These are phyloP conservation scores for Tachystola acroxantha DNA, from an alignment of 2,888 invertebrate genomes.

Conservation along the genomic window DNA sequence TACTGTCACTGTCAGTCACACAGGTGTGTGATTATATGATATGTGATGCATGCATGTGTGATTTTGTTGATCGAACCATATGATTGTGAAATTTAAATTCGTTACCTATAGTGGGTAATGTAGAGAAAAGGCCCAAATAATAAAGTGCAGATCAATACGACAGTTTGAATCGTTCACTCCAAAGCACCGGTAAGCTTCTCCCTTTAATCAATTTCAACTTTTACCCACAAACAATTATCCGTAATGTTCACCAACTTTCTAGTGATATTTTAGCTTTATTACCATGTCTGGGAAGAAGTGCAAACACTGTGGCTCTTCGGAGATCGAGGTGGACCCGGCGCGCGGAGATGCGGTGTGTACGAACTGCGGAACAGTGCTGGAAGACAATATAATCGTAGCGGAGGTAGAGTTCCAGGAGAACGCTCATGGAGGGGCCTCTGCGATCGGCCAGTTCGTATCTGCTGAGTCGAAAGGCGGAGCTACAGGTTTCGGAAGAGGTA, in stretches of 20 bases:
- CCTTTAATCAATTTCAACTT: too few species aligned
- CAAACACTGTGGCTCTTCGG: constrained; percentile 91
- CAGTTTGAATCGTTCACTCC: too few species aligned
- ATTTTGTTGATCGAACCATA: too few species aligned
- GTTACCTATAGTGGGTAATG: too few species aligned
- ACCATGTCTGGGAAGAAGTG: constrained; percentile 85
- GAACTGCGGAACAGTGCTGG: constrained; percentile 96
- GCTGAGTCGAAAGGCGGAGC: constrained; percentile 92
- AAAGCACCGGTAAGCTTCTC: too few species aligned
- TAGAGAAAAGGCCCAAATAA: too few species aligned
- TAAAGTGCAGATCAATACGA: too few species aligned
- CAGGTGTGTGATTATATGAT: too few species aligned
- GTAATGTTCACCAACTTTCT: background rate
- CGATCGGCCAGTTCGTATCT: constrained; percentile 96
- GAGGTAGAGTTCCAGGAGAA: constrained; percentile 98
- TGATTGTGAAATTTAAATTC: too few species aligned
- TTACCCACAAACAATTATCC: too few species aligned
- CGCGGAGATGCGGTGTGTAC: constrained; percentile 98
- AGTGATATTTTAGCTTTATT: constrained; percentile 13
- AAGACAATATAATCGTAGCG: constrained; percentile 97
- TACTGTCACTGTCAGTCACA: too few species aligned
- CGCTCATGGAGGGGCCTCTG: constrained; percentile 90
- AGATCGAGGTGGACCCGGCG: constrained; percentile 96
- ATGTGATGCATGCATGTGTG: too few species aligned
- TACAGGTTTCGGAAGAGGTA: constrained; percentile 87